Evolutionary conservation across 1,140 invertebrate genomes (phyloP).

Genomic region (Anadara kagoshimensis): DNA sequence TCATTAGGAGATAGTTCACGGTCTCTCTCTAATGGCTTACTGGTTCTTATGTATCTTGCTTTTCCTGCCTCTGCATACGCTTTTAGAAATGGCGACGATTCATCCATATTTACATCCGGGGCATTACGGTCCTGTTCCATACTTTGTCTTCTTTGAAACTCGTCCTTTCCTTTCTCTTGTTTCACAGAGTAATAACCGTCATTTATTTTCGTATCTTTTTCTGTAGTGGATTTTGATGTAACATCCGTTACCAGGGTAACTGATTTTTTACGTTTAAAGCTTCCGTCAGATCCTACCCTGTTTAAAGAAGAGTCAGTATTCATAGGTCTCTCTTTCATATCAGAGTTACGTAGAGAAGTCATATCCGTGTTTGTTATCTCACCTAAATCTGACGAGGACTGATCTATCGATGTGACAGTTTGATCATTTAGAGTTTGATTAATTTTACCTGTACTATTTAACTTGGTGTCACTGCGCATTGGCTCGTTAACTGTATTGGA

Average conservation of each 20-base stretch:
- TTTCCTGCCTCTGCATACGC: slow-evolving; percentile 36
- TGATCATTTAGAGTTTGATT: neutral
- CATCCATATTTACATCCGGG: slow-evolving; percentile 15
- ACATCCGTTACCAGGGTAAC: neutral
- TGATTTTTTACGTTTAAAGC: too few relatives aligned
- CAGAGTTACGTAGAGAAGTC: too few relatives aligned
- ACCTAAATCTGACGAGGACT: neutral
- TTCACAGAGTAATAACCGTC: neutral
- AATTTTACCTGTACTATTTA: neutral
- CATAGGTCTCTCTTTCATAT: too few relatives aligned
- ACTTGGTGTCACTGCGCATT: neutral
- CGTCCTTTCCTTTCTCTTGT: neutral
- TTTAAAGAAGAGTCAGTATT: too few relatives aligned
- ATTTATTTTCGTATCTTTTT: neutral
- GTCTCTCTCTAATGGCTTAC: slow-evolving; percentile 32
- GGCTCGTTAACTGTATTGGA: neutral
- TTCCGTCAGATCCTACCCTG: too few relatives aligned
- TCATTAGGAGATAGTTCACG: slow-evolving; percentile 35
- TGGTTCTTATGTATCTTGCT: slow-evolving; percentile 36
- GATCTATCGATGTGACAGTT: neutral
- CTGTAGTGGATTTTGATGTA: neutral
- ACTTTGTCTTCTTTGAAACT: neutral
- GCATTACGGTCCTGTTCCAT: neutral
- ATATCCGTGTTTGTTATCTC: too few relatives aligned
- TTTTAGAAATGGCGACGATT: slow-evolving; percentile 10